Percentiles rank a stretch among this genome's conserved stretches.
Evolutionary conservation across 2,888 invertebrate species (phyloP).

Genomic region (Fragum sueziense): DNA sequence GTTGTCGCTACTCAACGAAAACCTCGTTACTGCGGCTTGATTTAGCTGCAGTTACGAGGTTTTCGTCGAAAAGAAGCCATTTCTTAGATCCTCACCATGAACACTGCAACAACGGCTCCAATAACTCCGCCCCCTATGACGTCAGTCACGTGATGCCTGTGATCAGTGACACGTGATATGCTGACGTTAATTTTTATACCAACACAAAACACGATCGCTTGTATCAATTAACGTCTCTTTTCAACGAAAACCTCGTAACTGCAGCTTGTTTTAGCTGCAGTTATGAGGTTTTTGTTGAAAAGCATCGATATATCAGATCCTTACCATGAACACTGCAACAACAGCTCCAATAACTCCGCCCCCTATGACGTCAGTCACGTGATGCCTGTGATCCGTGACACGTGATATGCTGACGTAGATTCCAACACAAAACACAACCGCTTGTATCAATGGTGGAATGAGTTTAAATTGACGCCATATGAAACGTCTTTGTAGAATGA

Average conservation of each 20-base stretch:
- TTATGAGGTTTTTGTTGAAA: too few species aligned
- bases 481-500: slow-evolving; percentile 59
- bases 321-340: slow-evolving; percentile 78
- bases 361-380: slow-evolving; percentile 97
- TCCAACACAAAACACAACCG: slow-evolving; percentile 89
- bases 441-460: slow-evolving; percentile 91
- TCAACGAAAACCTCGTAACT: too few species aligned
- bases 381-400: slow-evolving; percentile 97
- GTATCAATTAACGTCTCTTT: too few species aligned
- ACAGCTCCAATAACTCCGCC: slow-evolving; percentile 85
- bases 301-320: too few species aligned
- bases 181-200: not conserved
- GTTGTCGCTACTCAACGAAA: not conserved
- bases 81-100: not conserved
- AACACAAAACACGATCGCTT: too few species aligned
- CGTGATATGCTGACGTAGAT: slow-evolving; percentile 87
- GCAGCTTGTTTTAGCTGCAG: too few species aligned
- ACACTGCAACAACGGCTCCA: not conserved
- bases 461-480: slow-evolving; percentile 84
- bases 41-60: too few species aligned
- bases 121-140: not conserved
- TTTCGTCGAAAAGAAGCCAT: too few species aligned
- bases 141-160: not conserved
- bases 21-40: too few species aligned
- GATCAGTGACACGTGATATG: too few species aligned